Conservation (phyloP, 92 coral and sea anemone species). For the Zoanthus sansibaricus region DNA sequence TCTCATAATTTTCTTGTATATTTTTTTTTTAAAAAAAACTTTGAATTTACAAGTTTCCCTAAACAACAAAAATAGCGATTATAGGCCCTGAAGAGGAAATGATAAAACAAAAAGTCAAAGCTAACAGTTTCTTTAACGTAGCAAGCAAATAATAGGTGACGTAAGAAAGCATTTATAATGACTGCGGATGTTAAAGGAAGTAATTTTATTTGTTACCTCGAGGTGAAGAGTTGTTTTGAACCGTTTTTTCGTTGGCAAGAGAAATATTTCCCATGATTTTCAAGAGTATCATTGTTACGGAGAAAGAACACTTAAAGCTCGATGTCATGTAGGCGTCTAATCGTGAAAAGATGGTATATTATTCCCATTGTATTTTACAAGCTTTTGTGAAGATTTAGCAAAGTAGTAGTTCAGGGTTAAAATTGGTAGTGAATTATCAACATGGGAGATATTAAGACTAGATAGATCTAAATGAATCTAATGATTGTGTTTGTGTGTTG, state of each 20-base stretch:
- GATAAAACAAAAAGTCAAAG: not conserved
- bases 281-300: not conserved
- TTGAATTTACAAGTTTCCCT: not conserved
- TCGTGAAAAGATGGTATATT: not conserved
- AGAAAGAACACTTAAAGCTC: not conserved
- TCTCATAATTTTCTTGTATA: not conserved
- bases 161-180: not conserved
- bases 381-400: not conserved
- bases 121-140: not conserved
- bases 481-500: not conserved
- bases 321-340: not conserved
- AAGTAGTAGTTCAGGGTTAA: not conserved
- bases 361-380: not conserved
- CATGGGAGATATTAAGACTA: not conserved
- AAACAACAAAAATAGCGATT: not conserved
- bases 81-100: not conserved
- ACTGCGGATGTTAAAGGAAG: constrained; percentile 1
- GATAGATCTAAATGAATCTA: constrained; percentile 16
- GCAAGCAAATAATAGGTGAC: not conserved
- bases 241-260: not conserved
- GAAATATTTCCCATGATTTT: not conserved
- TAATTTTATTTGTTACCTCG: not conserved
- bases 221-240: not conserved
- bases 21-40: not conserved
- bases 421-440: not conserved